Percentiles rank a stretch among this genome's conserved stretches.
phyloP scores from a whole-genome alignment of 2,888 invertebrate species.

The Rosalia funebris region DNA sequence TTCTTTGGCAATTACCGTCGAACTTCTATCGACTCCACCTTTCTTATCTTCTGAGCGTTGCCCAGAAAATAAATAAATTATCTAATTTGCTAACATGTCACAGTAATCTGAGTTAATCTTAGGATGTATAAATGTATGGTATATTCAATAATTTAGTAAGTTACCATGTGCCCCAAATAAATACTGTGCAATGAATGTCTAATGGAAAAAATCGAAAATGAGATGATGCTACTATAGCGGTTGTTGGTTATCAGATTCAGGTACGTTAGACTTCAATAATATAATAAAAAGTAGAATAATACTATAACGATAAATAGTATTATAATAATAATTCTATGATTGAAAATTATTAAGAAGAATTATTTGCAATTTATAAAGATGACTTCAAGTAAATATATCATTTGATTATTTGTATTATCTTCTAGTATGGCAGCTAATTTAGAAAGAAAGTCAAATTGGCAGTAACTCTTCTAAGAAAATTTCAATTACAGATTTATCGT shows the following conservation, averaged over 20 bases:
- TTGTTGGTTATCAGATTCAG: not conserved
- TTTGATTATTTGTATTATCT: too few species aligned
- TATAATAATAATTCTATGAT: too few species aligned
- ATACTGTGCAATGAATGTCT: constrained; percentile 35
- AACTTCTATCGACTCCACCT: constrained; percentile 91
- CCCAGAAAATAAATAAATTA: constrained; percentile 69
- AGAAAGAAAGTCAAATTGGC: too few species aligned
- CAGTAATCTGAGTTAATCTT: constrained; percentile 24
- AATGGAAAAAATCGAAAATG: constrained; percentile 25
- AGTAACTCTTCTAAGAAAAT: too few species aligned
- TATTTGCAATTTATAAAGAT: too few species aligned
- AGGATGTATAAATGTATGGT: constrained; percentile 16
- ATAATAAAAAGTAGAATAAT: too few species aligned
- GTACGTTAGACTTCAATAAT: not conserved
- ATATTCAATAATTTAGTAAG: not conserved
- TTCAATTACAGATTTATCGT: too few species aligned
- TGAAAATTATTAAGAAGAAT: too few species aligned
- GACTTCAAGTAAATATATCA: too few species aligned
- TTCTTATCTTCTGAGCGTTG: constrained; percentile 84
- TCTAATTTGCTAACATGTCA: constrained; percentile 48
- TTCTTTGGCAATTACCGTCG: constrained; percentile 94
- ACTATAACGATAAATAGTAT: too few species aligned
- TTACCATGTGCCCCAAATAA: constrained; percentile 34
- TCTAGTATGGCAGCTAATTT: too few species aligned
- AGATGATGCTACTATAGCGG: constrained; percentile 8